These are phyloP conservation scores for Autographa pulchrina DNA, from an alignment of 2,888 invertebrate species.

Conservation along the genomic window DNA sequence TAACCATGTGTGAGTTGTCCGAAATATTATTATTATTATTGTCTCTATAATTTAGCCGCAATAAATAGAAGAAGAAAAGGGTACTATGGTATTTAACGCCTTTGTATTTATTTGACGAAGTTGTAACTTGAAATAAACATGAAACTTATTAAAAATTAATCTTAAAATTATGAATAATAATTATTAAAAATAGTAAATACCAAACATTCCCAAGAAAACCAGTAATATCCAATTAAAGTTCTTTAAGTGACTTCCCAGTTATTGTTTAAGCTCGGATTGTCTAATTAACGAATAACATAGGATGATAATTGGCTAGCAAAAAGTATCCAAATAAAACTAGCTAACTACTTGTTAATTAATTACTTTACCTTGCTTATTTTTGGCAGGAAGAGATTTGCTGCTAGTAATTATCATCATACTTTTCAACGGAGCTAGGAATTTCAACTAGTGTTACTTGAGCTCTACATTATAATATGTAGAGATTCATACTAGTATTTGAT, in stretches of 20 bases:
- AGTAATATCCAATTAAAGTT: background rate
- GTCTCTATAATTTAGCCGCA: too few relatives aligned
- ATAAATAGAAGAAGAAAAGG: too few relatives aligned
- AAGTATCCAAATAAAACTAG: slow-evolving; percentile 7
- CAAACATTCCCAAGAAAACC: background rate
- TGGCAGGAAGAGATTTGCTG: slow-evolving; percentile 56
- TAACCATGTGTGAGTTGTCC: too few relatives aligned
- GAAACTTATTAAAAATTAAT: background rate
- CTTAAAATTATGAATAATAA: too few relatives aligned
- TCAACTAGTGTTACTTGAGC: slow-evolving; percentile 37
- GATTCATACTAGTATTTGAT: too few relatives aligned
- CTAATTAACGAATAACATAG: slow-evolving; percentile 13
- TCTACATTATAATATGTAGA: background rate
- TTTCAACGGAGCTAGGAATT: slow-evolving; percentile 42
- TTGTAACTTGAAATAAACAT: background rate
- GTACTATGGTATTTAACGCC: too few relatives aligned
- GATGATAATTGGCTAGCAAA: slow-evolving; percentile 25
- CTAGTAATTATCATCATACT: slow-evolving; percentile 43
- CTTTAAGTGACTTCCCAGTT: background rate
- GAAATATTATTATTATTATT: too few relatives aligned
- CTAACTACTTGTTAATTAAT: slow-evolving; percentile 40
- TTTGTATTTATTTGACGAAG: too few relatives aligned
- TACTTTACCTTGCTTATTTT: slow-evolving; percentile 39
- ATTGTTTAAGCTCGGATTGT: slow-evolving; percentile 10
- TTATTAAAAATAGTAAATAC: too few relatives aligned